phyloP scores from a whole-genome alignment of 2,113 vertebrate genomes.

The Pseudorhombus dupliciocellatus region DNA sequence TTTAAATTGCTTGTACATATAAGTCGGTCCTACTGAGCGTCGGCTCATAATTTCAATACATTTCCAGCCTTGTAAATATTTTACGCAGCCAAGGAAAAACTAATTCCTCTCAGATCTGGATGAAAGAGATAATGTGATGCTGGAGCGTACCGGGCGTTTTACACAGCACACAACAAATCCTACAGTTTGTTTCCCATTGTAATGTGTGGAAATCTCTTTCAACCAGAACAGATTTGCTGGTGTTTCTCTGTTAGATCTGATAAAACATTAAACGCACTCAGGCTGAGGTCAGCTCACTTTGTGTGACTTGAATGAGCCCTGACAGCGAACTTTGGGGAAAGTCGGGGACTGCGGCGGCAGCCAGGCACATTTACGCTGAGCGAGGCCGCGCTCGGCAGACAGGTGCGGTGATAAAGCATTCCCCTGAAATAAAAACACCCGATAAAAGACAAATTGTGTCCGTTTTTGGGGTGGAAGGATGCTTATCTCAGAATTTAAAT shows the following conservation, averaged over 20 bases:
- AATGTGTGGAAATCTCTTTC: slow-evolving; percentile 42
- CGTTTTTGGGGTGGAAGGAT: slow-evolving; percentile 69
- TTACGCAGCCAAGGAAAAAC: slow-evolving; percentile 32
- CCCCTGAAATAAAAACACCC: slow-evolving; percentile 64
- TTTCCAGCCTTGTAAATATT: slow-evolving; percentile 53
- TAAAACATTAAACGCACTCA: slow-evolving; percentile 62
- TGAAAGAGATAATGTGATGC: slow-evolving; percentile 57
- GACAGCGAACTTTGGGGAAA: slow-evolving; percentile 58
- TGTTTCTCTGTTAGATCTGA: slow-evolving; percentile 54
- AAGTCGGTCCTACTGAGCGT: slow-evolving; percentile 39
- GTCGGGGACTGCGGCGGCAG: slow-evolving; percentile 43
- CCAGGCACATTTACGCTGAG: slow-evolving; percentile 45
- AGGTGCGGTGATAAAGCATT: slow-evolving; percentile 68
- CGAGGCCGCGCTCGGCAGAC: slow-evolving; percentile 47
- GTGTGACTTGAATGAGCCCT: slow-evolving; percentile 53
- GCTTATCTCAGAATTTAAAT: slow-evolving; percentile 79
- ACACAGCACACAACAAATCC: slow-evolving; percentile 43
- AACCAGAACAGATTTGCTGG: slow-evolving; percentile 46
- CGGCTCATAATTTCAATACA: slow-evolving; percentile 44
- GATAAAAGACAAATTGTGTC: slow-evolving; percentile 81
- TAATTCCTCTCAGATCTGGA: slow-evolving; percentile 37
- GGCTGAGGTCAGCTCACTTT: slow-evolving; percentile 57
- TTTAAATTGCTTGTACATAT: slow-evolving; percentile 34
- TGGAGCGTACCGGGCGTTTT: slow-evolving; percentile 31
- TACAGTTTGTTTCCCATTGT: slow-evolving; percentile 40